These are phyloP conservation scores for Pseudanteris insignis DNA, from an alignment of 2,888 invertebrate species.

Conservation along the genomic window DNA sequence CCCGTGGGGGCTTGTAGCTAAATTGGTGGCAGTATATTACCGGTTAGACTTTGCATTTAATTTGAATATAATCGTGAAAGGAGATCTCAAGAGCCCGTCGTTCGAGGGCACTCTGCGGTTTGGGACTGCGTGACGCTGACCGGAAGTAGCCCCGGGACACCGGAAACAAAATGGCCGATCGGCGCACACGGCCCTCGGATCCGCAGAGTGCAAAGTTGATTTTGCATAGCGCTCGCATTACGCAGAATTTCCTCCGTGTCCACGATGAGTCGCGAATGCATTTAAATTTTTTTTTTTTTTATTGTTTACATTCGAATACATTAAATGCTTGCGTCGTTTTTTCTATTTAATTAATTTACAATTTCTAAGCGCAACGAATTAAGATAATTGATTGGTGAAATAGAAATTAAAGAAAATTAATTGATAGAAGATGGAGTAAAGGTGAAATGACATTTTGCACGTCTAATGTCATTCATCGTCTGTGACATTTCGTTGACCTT, in stretches of 20 bases:
- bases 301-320: too few species aligned
- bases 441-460: slow-evolving; percentile 55
- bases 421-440: too few species aligned
- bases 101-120: slow-evolving; percentile 57
- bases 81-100: slow-evolving; percentile 59
- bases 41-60: slow-evolving; percentile 65
- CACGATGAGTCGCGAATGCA: slow-evolving; percentile 27
- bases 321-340: too few species aligned
- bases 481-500: slow-evolving; percentile 61
- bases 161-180: slow-evolving; percentile 64
- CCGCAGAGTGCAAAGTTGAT: slow-evolving; percentile 55
- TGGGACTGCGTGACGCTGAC: slow-evolving; percentile 65
- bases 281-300: too few species aligned
- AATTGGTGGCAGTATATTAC: slow-evolving; percentile 67
- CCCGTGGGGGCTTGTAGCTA: slow-evolving; percentile 64
- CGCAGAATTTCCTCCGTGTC: slow-evolving; percentile 49
- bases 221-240: slow-evolving; percentile 55
- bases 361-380: too few species aligned
- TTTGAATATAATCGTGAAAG: slow-evolving; percentile 66
- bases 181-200: slow-evolving; percentile 35
- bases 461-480: slow-evolving; percentile 55
- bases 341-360: too few species aligned
- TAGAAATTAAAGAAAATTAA: too few species aligned
- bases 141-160: slow-evolving; percentile 65
- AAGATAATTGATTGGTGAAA: too few species aligned